Evolutionary conservation across 2,797 vertebrate species (phyloP).

Genomic region (Ctenopoma multispine): DNA sequence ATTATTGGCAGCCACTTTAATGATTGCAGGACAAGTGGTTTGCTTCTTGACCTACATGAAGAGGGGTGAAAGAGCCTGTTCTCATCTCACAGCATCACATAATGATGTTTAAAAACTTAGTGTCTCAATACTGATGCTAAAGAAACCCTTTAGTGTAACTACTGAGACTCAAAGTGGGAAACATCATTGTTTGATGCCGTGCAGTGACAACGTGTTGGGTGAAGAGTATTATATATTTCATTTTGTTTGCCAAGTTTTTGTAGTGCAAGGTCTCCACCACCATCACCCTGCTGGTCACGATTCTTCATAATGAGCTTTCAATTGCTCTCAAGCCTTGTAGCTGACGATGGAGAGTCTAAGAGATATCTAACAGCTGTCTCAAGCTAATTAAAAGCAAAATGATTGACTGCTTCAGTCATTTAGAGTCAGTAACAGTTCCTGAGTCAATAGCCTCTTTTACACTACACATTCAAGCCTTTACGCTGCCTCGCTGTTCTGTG

Average conservation of each 20-base stretch:
- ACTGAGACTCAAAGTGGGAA: too few species aligned
- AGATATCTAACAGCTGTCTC: slow-evolving; percentile 1
- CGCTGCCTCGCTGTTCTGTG: too few species aligned
- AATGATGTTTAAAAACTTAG: too few species aligned
- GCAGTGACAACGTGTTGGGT: background rate
- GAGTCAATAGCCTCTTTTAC: background rate
- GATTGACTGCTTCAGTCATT: background rate
- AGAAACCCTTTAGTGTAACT: too few species aligned
- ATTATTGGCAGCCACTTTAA: background rate
- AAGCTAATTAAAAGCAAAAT: slow-evolving; percentile 30
- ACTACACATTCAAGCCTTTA: too few species aligned
- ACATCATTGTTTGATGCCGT: too few species aligned
- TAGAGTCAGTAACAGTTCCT: background rate
- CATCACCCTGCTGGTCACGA: background rate
- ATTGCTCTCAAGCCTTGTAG: background rate
- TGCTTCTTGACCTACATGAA: background rate
- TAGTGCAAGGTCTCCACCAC: background rate
- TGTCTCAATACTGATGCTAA: too few species aligned
- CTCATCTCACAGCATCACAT: too few species aligned
- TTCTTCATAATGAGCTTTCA: background rate
- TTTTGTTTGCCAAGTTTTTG: background rate
- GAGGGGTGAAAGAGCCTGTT: too few species aligned
- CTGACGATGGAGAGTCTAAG: slow-evolving; percentile 3
- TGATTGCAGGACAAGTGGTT: background rate
- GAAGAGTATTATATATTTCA: background rate